Conservation (phyloP, 2,797 vertebrate genomes). For the Benthosema pterotum region DNA sequence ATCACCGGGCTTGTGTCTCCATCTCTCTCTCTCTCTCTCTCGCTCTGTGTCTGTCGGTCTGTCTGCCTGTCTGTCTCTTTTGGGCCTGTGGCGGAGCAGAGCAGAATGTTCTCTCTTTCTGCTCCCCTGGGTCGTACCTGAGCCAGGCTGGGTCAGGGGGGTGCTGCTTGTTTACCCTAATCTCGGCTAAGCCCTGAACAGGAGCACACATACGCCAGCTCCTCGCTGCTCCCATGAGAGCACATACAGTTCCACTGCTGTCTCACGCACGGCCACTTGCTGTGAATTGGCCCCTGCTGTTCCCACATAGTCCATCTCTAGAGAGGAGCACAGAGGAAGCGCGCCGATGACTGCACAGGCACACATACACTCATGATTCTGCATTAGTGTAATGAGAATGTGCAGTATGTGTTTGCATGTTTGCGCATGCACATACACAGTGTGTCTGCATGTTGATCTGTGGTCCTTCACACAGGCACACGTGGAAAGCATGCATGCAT, state of each 20-base stretch:
- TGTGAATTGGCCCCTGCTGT: slow-evolving; percentile 51
- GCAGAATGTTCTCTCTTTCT: slow-evolving; percentile 34
- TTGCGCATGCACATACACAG: slow-evolving; percentile 13
- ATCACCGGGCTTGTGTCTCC: slow-evolving; percentile 8
- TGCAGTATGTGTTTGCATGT: neutral
- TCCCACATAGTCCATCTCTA: slow-evolving; percentile 41
- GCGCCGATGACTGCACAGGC: slow-evolving; percentile 28
- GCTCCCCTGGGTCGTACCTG: slow-evolving; percentile 54
- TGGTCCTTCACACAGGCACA: slow-evolving; percentile 18
- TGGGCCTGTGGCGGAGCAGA: slow-evolving; percentile 10
- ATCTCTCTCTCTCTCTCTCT: neutral
- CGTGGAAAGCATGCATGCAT: slow-evolving; percentile 37
- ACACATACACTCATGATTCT: neutral
- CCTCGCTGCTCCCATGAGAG: slow-evolving; percentile 56
- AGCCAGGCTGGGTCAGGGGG: slow-evolving; percentile 42
- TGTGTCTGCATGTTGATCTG: neutral
- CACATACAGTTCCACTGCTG: slow-evolving; percentile 56
- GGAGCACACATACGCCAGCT: slow-evolving; percentile 49
- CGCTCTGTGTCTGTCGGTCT: neutral
- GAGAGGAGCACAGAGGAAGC: slow-evolving; percentile 20
- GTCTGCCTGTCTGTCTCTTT: neutral
- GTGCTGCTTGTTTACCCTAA: slow-evolving; percentile 68
- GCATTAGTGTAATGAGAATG: no score
- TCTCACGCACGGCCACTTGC: slow-evolving; percentile 36
- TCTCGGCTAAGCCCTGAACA: slow-evolving; percentile 63